Evolutionary conservation across 2,797 vertebrate genomes (phyloP).

Genomic region (Sebastes hubbsi): DNA sequence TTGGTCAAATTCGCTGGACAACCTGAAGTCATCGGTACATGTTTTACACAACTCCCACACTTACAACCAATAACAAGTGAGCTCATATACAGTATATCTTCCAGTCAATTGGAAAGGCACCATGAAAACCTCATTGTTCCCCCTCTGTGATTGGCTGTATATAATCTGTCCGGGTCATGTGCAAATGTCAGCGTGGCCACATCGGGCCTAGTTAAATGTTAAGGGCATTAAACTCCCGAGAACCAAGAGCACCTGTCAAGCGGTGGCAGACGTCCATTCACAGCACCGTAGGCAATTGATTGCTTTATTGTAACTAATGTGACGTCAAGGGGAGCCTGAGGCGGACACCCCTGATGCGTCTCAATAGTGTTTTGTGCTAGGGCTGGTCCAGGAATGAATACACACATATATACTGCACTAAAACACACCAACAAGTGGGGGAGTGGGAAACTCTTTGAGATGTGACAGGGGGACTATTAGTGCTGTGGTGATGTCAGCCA

Average conservation of each 20-base stretch:
- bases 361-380: slow-evolving; percentile 58
- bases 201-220: slow-evolving; percentile 43
- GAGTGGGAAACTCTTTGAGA: slow-evolving; percentile 47
- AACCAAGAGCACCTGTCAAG: slow-evolving; percentile 59
- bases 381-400: slow-evolving; percentile 29
- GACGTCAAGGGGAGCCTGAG: slow-evolving; percentile 51
- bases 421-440: slow-evolving; percentile 29
- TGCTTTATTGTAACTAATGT: slow-evolving; percentile 47
- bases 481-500: slow-evolving; percentile 58
- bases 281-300: slow-evolving; percentile 35
- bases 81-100: neutral
- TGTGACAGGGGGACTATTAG: slow-evolving; percentile 43
- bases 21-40: neutral
- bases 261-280: slow-evolving; percentile 48
- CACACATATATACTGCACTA: slow-evolving; percentile 28
- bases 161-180: slow-evolving; percentile 46
- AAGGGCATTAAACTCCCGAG: slow-evolving; percentile 45
- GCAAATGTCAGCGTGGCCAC: slow-evolving; percentile 57
- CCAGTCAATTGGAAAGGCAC: slow-evolving; percentile 8
- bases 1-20: neutral
- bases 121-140: slow-evolving; percentile 16
- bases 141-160: slow-evolving; percentile 31
- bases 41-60: neutral
- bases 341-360: slow-evolving; percentile 12
- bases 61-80: neutral